Evolutionary conservation across 2,888 invertebrate genomes (phyloP), one percentile per base, ranked within the genome.

Genomic region (Opisthograptis luteolata): DNA sequence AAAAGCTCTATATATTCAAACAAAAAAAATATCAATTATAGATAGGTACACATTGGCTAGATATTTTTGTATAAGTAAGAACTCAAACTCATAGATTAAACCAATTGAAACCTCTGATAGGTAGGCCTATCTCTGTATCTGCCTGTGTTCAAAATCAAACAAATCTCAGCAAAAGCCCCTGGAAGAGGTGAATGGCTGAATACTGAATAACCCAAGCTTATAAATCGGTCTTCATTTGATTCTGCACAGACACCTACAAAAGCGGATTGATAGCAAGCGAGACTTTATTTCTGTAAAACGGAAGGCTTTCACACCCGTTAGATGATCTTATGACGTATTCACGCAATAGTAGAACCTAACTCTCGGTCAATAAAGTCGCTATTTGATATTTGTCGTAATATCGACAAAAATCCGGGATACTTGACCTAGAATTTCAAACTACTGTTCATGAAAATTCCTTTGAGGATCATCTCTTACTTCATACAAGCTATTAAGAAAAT

Each of bases 341-440:
- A 57, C 19, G 48, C 50, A 14, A 61, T 46, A 48, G 40, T 57
- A 46, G 53, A 47, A 35, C 50, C 10, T 58, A 51, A 37, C 31
- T 4, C 31, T 20, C 8, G 22, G 37, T 15, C n/a, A 40, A 27
- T 57, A 58, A 52, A 43, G 58, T 56, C 28, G 50, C 43, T 46
- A 51, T 51, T 37, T 43, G 54, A 30, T 30, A 28, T 30, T 30
- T 52, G 39, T 32, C 46, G 37, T 39, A 34, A 36, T 49, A 56
- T 53, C 45, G 52, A 48, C 45, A 48, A 45, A n/a, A n/a, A n/a
- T 44, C 28, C 24, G 49, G 35, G 46, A 61, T 50, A 50, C 58
- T 61, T 61, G 61, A 61, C 61, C 61, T 61, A 61, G 58, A 58
- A 61, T 58, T 61, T 41, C 50, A 22, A n/a, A n/a, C n/a, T 53